Evolutionary conservation across 2,113 vertebrate species (phyloP).

Genomic region (Anhinga rufa): DNA sequence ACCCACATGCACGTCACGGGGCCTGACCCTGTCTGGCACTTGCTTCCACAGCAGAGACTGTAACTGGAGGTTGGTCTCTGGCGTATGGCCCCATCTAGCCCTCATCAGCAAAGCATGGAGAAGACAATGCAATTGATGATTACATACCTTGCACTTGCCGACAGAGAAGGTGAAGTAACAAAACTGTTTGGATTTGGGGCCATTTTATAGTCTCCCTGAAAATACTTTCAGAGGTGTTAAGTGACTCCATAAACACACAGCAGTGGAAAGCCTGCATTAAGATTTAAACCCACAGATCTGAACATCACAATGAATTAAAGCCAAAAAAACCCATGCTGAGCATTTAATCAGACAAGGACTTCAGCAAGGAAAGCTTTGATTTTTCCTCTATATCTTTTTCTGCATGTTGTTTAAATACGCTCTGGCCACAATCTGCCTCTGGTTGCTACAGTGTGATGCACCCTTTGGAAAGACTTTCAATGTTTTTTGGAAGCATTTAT

Average conservation of each 20-base stretch:
- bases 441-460: not conserved
- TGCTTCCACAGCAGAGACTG: rapidly evolving
- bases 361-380: not conserved
- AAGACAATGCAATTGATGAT: not conserved
- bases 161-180: not conserved
- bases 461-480: not conserved
- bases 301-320: not conserved
- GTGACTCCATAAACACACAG: not conserved
- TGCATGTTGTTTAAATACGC: not conserved
- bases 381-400: not conserved
- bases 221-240: not conserved
- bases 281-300: not conserved
- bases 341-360: not conserved
- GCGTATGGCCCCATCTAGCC: not conserved
- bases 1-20: rapidly evolving
- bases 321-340: not conserved
- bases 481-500: not conserved
- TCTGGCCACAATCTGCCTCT: not conserved
- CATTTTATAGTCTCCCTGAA: not conserved
- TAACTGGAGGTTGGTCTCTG: not conserved
- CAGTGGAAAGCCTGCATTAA: not conserved
- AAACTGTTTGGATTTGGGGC: not conserved
- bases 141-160: not conserved
- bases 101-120: rapidly evolving
- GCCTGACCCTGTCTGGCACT: not conserved